Evolutionary conservation across 2,113 vertebrate species (phyloP).

Genomic region (Trichechus manatus): DNA sequence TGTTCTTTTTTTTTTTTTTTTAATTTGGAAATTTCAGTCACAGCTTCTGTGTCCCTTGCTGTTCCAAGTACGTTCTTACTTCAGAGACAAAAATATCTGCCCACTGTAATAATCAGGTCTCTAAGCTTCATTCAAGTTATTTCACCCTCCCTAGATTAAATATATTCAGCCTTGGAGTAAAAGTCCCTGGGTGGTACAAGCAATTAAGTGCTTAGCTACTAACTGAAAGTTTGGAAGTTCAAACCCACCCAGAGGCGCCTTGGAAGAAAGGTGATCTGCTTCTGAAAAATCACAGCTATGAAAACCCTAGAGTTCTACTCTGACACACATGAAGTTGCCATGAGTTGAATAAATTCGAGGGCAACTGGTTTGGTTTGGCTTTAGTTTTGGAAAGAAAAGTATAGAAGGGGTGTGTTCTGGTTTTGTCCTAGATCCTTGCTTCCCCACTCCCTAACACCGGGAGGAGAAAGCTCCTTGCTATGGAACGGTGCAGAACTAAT

Average conservation of each 20-base stretch:
- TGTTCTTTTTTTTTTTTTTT: neutral
- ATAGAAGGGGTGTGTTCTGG: neutral
- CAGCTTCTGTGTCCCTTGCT: neutral
- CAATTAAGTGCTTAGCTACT: no score
- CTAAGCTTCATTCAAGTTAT: neutral
- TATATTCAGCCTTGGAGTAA: neutral
- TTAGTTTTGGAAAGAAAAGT: neutral
- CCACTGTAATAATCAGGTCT: neutral
- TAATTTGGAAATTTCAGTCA: neutral
- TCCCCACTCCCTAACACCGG: no score
- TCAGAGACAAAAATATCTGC: neutral
- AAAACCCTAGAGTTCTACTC: no score
- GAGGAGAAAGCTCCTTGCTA: accelerated
- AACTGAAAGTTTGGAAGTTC: no score
- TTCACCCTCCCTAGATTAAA: neutral
- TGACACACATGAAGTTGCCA: no score
- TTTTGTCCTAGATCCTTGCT: neutral
- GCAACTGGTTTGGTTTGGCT: no score
- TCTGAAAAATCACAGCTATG: no score
- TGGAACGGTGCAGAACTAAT: accelerated
- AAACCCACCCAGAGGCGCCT: no score
- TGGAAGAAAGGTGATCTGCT: no score
- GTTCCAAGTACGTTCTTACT: neutral
- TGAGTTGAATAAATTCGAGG: no score
- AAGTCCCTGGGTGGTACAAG: no score